Conservation (phyloP, 2,113 vertebrate genomes). For the Dolichallabes microphthalmus region DNA sequence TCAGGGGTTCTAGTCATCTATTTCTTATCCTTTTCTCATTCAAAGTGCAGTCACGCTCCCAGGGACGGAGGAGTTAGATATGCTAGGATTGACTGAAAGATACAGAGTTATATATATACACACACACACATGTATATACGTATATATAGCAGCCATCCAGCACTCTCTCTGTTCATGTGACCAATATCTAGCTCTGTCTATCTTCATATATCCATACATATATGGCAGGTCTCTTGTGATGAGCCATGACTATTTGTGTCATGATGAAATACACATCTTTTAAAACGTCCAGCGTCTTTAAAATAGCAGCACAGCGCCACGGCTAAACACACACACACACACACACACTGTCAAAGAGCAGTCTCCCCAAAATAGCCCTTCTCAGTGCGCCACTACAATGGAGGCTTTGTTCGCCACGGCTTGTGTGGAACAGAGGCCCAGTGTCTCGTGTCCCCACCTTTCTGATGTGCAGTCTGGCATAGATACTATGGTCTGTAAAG, state of each 20-base stretch:
- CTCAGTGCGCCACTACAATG: slow-evolving; percentile 26
- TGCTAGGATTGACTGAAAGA: slow-evolving; percentile 21
- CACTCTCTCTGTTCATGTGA: not conserved
- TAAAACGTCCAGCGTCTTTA: not conserved
- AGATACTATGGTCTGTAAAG: slow-evolving; percentile 17
- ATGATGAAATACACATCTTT: not conserved
- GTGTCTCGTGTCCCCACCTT: slow-evolving; percentile 22
- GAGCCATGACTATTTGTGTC: too few relatives aligned
- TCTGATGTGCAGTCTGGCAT: slow-evolving; percentile 33
- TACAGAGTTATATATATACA: slow-evolving; percentile 12
- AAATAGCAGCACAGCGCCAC: not conserved
- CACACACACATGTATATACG: too few relatives aligned
- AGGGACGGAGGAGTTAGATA: slow-evolving; percentile 33
- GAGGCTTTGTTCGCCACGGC: slow-evolving; percentile 6
- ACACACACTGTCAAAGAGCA: slow-evolving; percentile 1
- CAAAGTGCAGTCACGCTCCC: slow-evolving; percentile 16
- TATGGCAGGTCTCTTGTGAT: too few relatives aligned
- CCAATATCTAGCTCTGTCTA: not conserved
- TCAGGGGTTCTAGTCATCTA: slow-evolving; percentile 12
- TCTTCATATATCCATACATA: not conserved
- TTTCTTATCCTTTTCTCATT: slow-evolving; percentile 31
- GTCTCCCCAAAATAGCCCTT: slow-evolving; percentile 11
- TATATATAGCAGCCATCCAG: not conserved
- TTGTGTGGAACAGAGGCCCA: slow-evolving; percentile 30
- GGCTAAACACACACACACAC: slow-evolving; percentile 15